phyloP scores from a whole-genome alignment of 2,888 invertebrate genomes.

The Platynereis dumerilii region DNA sequence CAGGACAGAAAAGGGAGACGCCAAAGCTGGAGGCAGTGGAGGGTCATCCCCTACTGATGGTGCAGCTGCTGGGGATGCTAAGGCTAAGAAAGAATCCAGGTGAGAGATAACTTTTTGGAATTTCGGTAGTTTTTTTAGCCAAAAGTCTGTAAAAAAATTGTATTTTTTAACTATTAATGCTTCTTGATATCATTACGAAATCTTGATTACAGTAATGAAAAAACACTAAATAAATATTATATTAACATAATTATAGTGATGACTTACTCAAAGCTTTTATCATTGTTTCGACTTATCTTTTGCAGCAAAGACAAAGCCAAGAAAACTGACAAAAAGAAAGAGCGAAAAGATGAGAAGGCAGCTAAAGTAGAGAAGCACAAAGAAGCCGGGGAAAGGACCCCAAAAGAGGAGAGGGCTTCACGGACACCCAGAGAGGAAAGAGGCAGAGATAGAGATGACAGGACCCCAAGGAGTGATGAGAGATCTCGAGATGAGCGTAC shows the following conservation, averaged over 20 bases:
- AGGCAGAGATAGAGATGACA: slow-evolving; percentile 7
- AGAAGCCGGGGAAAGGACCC: slow-evolving; percentile 17
- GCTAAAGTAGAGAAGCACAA: slow-evolving; percentile 9
- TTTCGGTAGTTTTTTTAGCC: too few species aligned
- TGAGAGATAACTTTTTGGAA: too few species aligned
- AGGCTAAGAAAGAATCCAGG: too few species aligned
- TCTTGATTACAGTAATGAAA: not conserved
- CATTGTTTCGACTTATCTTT: too few species aligned
- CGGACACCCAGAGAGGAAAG: slow-evolving; percentile 9
- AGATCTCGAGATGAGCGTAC: slow-evolving; percentile 11
- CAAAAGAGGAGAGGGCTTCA: not conserved
- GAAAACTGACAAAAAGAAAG: not conserved
- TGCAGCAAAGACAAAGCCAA: too few species aligned
- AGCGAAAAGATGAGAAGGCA: slow-evolving; percentile 8
- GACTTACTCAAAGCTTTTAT: too few species aligned
- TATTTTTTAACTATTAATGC: too few species aligned
- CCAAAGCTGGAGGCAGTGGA: slow-evolving; percentile 5
- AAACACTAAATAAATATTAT: not conserved
- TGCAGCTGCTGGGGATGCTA: too few species aligned
- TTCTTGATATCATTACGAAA: not conserved
- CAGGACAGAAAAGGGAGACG: slow-evolving; percentile 4
- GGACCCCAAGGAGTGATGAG: slow-evolving; percentile 6
- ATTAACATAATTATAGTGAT: not conserved
- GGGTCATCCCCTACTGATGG: not conserved
- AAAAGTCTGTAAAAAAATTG: too few species aligned